A percentile compares a stretch with the other conserved stretches of the same genome.
Evolutionary conservation across 2,888 invertebrate genomes (phyloP).

Genomic region (Blastobasis adustella): DNA sequence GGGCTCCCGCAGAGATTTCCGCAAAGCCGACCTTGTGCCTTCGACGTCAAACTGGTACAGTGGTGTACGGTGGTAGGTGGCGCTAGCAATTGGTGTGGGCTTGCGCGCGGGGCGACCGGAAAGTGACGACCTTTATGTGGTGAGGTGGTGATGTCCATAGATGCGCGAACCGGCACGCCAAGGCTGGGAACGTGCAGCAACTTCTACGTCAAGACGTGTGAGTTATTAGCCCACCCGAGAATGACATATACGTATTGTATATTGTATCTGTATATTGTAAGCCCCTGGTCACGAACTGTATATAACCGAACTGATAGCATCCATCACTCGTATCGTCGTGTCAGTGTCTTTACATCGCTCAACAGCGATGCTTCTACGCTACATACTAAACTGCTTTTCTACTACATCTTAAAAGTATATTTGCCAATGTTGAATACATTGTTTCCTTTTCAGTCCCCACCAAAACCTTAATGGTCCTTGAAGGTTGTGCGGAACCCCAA

Average conservation of each 20-base stretch:
- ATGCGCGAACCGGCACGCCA: conserved; percentile 88
- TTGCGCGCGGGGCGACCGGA: conserved; percentile 60
- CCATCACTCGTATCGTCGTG: no score
- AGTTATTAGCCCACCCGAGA: no score
- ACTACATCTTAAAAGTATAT: background rate
- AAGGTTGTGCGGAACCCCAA: conserved; percentile 88
- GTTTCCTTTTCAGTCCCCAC: conserved; percentile 60
- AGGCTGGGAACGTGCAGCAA: conserved; percentile 88
- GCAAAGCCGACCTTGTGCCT: no score
- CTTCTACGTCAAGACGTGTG: conserved; percentile 74
- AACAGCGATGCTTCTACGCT: no score
- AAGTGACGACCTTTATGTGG: conserved; percentile 89
- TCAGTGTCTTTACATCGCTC: no score
- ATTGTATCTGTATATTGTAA: no score
- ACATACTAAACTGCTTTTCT: no score
- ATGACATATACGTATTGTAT: no score
- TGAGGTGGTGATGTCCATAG: conserved; percentile 89
- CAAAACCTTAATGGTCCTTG: conserved; percentile 95
- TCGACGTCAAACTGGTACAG: no score
- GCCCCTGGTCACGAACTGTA: no score
- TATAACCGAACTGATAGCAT: no score
- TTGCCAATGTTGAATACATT: background rate
- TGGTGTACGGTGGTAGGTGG: no score
- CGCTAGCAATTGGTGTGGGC: conserved; percentile 91
- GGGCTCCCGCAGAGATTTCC: background rate